Evolutionary conservation across 2,888 invertebrate species (phyloP), one percentile per base, ranked within the genome.

Genomic region (Papilio gigon): DNA sequence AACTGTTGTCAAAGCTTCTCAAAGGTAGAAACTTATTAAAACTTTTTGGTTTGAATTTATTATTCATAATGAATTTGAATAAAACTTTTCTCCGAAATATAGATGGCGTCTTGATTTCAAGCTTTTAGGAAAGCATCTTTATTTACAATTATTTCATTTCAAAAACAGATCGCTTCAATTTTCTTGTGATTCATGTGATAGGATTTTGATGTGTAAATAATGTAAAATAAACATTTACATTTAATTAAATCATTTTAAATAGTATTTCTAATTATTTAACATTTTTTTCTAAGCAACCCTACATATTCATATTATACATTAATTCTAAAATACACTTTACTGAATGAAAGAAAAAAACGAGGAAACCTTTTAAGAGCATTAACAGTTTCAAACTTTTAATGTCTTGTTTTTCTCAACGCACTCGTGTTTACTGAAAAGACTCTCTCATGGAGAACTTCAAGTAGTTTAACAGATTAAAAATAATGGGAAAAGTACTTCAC

Each of bases 301-400:
- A 30, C 8, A 53, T 27, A n/a, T 53, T 14, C 14, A 27, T 50
- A 27, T 30, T 53, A 27, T 30, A 30, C n/a, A 53, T 30, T 53
- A 53, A 53, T 30, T 53, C 27, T 30, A 53, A 53, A 53, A 30
- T n/a, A 27, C 8, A 53, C 53, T 17, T 30, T n/a, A n/a, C 27
- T 30, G 27, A 53, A 53, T 14, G 27, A 53, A 60, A 9, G 12
- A 62, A 30, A 62, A 27, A 47, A 53, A 53, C 53, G 14, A 47
- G 33, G 27, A 33, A 62, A 62, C 62, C 62, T 62, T 62, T 62
- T 62, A 62, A 62, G 62, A 62, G 62, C 62, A 62, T 62, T 62
- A 62, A 33, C 62, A 62, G 14, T 62, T 62, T 47, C 20, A 62
- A 62, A 62, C 30, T 62, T 62, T 62, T 62, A 62, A 62, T 62